phyloP scores from a whole-genome alignment of 2,888 invertebrate genomes.

The Ochlodes sylvanus region DNA sequence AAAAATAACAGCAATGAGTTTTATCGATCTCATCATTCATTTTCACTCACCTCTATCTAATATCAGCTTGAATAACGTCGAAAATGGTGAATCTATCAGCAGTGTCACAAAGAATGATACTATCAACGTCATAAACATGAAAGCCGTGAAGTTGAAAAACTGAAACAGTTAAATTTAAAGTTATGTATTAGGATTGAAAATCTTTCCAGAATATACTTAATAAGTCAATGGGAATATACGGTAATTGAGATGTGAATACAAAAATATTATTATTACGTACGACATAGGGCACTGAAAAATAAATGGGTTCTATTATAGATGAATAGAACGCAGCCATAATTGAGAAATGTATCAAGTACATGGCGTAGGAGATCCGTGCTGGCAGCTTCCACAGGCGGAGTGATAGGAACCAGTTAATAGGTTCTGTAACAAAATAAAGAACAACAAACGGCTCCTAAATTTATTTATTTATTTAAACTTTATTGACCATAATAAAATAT shows the following conservation, averaged over 20 bases:
- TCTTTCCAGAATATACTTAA: too few species aligned
- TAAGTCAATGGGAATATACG: too few species aligned
- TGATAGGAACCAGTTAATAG: conserved; percentile 76
- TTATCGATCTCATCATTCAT: too few species aligned
- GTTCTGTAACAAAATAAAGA: conserved; percentile 52
- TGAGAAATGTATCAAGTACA: too few species aligned
- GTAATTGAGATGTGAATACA: too few species aligned
- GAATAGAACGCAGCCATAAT: too few species aligned
- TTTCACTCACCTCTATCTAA: conserved; percentile 37
- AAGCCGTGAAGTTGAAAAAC: conserved; percentile 37
- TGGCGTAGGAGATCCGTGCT: conserved; percentile 53
- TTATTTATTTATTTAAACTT: too few species aligned
- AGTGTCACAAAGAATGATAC: conserved; percentile 46
- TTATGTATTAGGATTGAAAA: too few species aligned
- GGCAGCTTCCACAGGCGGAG: conserved; percentile 78
- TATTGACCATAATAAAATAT: too few species aligned
- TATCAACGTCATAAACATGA: conserved; percentile 40
- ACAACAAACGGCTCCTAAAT: background rate
- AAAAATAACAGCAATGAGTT: too few species aligned
- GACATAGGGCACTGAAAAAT: background rate
- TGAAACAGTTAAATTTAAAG: conserved; percentile 20
- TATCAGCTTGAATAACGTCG: conserved; percentile 48
- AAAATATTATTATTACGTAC: too few species aligned
- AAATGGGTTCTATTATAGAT: background rate
- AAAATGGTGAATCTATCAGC: conserved; percentile 50